Conservation (phyloP, 1,140 invertebrate species). For the Oedothorax gibbosus region DNA sequence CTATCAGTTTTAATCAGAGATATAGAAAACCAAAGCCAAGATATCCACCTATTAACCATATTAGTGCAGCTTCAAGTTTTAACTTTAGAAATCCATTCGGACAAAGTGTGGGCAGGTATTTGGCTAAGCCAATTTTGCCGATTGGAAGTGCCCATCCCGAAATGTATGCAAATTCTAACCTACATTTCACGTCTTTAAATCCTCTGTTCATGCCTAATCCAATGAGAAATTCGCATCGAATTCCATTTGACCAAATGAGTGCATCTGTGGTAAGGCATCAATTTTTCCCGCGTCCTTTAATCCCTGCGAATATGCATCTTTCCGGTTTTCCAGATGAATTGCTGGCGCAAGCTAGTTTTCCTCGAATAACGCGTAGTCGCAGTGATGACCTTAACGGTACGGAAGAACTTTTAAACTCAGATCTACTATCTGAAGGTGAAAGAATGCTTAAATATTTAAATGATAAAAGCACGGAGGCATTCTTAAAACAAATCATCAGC, state of each 20-base stretch:
- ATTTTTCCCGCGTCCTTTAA: not conserved
- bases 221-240: not conserved
- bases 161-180: not conserved
- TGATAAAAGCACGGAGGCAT: no score
- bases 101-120: not conserved
- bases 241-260: conserved; percentile 1
- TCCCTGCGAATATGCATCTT: not conserved
- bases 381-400: no score
- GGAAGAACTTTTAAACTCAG: no score
- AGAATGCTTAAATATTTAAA: no score
- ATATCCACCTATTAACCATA: no score
- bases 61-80: no score
- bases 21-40: no score
- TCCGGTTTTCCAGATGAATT: not conserved
- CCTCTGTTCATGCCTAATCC: not conserved
- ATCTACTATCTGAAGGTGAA: no score
- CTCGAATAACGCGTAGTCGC: no score
- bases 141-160: not conserved
- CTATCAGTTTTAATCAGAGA: no score
- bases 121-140: not conserved
- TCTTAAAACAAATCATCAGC: no score
- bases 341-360: conserved; percentile 7
- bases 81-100: not conserved
- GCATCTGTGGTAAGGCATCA: not conserved
- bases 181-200: not conserved